A percentile compares a stretch with the other conserved stretches of the same genome.
Conservation (phyloP, 2,797 vertebrate genomes). For the Lepus townsendii region DNA sequence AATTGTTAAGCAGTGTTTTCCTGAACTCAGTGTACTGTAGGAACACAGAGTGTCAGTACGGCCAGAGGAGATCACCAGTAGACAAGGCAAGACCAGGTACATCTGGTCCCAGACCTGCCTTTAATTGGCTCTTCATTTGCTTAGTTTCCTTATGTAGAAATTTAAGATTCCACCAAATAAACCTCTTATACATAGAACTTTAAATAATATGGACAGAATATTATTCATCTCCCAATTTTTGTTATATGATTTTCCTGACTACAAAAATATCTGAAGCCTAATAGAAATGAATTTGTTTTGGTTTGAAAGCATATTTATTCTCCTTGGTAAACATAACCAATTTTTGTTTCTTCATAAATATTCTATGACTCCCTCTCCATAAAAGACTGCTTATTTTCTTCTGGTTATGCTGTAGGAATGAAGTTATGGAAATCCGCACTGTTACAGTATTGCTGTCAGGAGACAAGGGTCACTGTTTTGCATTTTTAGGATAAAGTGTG, state of each 20-base stretch:
- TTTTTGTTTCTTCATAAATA: constrained; percentile 12
- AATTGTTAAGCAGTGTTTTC: neutral
- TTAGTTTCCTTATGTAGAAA: neutral
- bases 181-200: neutral
- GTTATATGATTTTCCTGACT: neutral
- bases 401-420: neutral
- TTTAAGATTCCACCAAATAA: neutral
- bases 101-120: neutral
- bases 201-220: neutral
- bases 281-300: constrained; percentile 19
- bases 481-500: neutral
- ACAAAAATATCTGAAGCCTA: neutral
- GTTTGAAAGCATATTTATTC: constrained; percentile 38
- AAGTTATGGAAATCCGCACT: neutral
- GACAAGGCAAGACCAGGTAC: neutral
- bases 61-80: neutral
- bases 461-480: neutral
- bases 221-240: neutral
- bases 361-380: neutral
- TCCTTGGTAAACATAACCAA: neutral
- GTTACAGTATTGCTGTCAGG: neutral
- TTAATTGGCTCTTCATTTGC: neutral
- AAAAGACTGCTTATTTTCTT: constrained; percentile 41
- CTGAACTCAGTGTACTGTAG: neutral
- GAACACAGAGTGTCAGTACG: neutral